Conservation (phyloP, 2,797 vertebrate genomes). For the Melopsittacus undulatus region DNA sequence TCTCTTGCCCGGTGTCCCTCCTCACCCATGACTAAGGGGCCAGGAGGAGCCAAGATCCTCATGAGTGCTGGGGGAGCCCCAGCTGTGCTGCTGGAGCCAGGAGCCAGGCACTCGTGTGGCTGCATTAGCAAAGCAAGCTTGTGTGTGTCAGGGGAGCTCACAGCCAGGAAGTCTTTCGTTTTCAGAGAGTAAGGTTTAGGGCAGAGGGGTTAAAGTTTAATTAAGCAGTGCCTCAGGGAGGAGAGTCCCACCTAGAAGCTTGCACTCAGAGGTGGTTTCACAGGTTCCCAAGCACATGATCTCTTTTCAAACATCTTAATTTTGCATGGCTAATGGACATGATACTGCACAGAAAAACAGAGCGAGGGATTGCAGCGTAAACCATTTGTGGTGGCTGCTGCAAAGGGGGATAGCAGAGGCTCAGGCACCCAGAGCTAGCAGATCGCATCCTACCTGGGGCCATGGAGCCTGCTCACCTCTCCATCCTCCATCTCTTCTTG, state of each 20-base stretch:
- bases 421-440: background rate
- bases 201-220: background rate
- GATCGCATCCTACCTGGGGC: background rate
- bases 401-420: background rate
- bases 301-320: background rate
- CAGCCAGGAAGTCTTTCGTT: background rate
- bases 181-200: background rate
- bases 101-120: accelerated
- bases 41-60: accelerated
- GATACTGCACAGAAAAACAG: background rate
- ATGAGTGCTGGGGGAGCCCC: accelerated
- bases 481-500: background rate
- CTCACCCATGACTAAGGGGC: accelerated
- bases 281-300: background rate
- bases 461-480: background rate
- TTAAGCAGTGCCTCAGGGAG: background rate
- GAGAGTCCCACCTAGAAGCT: background rate
- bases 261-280: background rate
- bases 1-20: accelerated
- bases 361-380: background rate
- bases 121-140: background rate
- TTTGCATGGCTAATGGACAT: background rate
- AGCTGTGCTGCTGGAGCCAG: background rate
- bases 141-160: background rate
- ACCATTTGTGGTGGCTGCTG: background rate